Evolutionary conservation across 2,113 vertebrate species (phyloP).

Genomic region (Campylomormyrus numenius): DNA sequence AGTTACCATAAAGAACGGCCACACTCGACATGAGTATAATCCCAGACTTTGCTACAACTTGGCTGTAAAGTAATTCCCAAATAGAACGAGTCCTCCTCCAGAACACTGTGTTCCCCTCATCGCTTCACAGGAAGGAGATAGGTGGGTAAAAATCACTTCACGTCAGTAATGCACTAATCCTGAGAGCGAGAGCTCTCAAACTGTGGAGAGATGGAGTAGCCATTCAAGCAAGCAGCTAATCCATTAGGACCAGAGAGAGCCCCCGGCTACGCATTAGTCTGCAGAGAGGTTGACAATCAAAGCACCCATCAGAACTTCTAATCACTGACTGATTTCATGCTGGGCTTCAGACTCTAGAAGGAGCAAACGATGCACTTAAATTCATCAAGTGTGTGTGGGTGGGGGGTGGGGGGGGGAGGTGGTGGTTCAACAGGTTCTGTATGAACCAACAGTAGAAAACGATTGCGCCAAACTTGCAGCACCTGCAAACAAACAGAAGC

Average conservation of each 20-base stretch:
- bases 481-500: slow-evolving; percentile 5
- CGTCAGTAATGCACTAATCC: background rate
- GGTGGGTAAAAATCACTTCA: background rate
- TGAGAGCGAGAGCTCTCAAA: background rate
- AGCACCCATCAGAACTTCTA: slow-evolving; percentile 18
- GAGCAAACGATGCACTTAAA: slow-evolving; percentile 20
- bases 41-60: background rate
- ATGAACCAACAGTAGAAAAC: slow-evolving; percentile 20
- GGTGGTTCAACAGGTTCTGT: slow-evolving; percentile 19
- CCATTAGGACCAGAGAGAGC: background rate
- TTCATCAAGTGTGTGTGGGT: slow-evolving; percentile 12
- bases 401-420: background rate
- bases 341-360: slow-evolving; percentile 13
- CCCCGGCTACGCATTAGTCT: background rate
- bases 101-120: background rate
- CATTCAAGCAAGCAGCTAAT: background rate
- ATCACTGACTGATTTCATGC: slow-evolving; percentile 12
- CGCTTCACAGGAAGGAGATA: background rate
- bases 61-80: background rate
- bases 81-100: background rate
- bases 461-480: background rate
- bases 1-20: background rate
- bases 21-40: background rate
- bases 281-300: slow-evolving; percentile 5
- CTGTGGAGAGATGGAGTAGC: background rate